Evolutionary conservation across 2,113 vertebrate species (phyloP), one percentile per base, ranked within the genome.

Genomic region (Notothenia rossii): DNA sequence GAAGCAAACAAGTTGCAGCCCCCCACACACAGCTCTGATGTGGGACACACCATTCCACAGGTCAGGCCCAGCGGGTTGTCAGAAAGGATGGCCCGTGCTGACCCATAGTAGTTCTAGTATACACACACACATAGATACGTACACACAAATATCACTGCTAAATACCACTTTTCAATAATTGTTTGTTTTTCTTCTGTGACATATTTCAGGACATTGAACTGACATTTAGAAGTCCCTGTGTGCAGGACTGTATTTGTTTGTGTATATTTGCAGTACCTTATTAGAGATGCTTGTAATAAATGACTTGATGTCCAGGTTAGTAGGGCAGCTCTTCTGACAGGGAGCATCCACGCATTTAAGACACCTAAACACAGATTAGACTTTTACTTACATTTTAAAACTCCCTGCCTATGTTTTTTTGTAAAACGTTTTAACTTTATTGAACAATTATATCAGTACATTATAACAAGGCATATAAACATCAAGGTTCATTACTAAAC

Each of bases 11-110:
- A 82, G 83, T 95, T 95, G 77, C 93, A 95, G 40, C 94, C 93
- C 1, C 93, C 93, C 1, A 94, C 97, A 79, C 97, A 98, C 69
- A 98, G 96, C 82, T 98, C 97, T 3, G 97, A 98, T 13, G 96
- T 97, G 72, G 97, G 97, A 85, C 97, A 98, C n/a, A 98, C 96
- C 97, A 98, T 98, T 73, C 97, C 96, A 0, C 97, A 98, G 1
- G 96, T 97, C 85, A 98, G 78, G 63, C 98, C 98, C 78, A 98
- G 96, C 0, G 98, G 98, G 85, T 98, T 98, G 93, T 98, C 97
- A 55, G 97, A 97, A 63, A 98, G 90, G 69, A 98, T 97, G 84
- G 94, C 93, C 84, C 94, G 95, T 2, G 97, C 96, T 87, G 97
- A 96, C 79, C 97, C 96, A 49, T 98, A 98, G 86, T 98, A 98